Percentiles rank a stretch among this genome's conserved stretches.
phyloP scores from a whole-genome alignment of 2,113 vertebrate genomes.

The Stigmatopora argus region DNA sequence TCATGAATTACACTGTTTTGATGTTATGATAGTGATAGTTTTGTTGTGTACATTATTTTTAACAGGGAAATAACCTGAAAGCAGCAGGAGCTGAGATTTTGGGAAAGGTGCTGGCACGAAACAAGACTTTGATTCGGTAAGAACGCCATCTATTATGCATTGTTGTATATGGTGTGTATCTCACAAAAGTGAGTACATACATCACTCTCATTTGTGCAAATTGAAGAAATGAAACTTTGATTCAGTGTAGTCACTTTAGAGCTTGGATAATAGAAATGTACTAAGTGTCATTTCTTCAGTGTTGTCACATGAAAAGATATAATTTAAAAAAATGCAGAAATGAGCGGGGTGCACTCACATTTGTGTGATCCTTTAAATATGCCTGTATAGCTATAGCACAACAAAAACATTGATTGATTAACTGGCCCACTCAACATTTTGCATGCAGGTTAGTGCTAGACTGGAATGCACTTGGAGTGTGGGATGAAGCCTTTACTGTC shows the following conservation, averaged over 20 bases:
- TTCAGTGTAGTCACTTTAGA: too few species aligned
- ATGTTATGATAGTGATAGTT: not conserved
- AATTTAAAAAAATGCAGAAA: too few species aligned
- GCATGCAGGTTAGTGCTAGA: slow-evolving; percentile 81
- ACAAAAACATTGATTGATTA: not conserved
- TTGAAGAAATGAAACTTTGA: too few species aligned
- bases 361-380: too few species aligned
- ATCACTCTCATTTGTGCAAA: too few species aligned
- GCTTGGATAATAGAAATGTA: too few species aligned
- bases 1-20: not conserved
- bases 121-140: slow-evolving; percentile 83
- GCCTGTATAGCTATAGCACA: not conserved
- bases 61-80: slow-evolving; percentile 89
- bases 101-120: slow-evolving; percentile 80
- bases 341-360: too few species aligned
- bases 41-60: not conserved
- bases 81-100: slow-evolving; percentile 76
- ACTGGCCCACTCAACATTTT: not conserved
- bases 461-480: slow-evolving; percentile 87
- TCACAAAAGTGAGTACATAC: too few species aligned
- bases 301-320: too few species aligned
- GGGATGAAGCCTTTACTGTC: slow-evolving; percentile 82
- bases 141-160: slow-evolving; percentile 2
- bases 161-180: too few species aligned
- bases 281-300: too few species aligned